A percentile compares a stretch with the other conserved stretches of the same genome.
Conservation (phyloP, 2,888 invertebrate species). For the Electrophaes corylata region DNA sequence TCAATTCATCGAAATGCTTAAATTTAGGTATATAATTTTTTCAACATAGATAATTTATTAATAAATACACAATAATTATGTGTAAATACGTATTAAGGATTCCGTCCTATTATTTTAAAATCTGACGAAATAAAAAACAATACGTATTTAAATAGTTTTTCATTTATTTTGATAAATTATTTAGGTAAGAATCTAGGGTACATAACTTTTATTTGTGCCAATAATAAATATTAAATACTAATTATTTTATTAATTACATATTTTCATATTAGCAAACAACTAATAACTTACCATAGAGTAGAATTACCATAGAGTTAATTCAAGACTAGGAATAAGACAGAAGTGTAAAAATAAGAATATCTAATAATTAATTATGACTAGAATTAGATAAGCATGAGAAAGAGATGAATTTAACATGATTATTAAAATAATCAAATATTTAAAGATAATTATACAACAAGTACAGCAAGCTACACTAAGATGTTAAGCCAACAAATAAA, state of each 20-base stretch:
- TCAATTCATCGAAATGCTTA: too few species aligned
- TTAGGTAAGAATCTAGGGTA: too few species aligned
- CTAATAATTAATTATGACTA: background rate
- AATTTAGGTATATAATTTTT: too few species aligned
- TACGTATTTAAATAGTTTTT: background rate
- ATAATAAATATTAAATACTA: background rate
- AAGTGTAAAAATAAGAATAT: background rate
- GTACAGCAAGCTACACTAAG: too few species aligned
- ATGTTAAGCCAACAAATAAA: too few species aligned
- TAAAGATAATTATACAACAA: too few species aligned
- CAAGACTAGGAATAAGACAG: background rate
- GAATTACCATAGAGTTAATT: background rate
- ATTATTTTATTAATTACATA: too few species aligned
- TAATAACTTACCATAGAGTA: background rate
- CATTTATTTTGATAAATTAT: constrained; percentile 6
- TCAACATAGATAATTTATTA: too few species aligned
- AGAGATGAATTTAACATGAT: background rate
- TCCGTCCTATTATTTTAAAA: constrained; percentile 3
- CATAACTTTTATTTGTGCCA: background rate
- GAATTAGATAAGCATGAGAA: background rate
- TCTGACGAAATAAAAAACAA: constrained; percentile 3
- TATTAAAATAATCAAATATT: background rate
- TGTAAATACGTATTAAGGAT: constrained; percentile 3
- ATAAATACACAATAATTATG: background rate
- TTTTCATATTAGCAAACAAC: too few species aligned